phyloP scores from a whole-genome alignment of 2,888 invertebrate species.

The Labia minor region DNA sequence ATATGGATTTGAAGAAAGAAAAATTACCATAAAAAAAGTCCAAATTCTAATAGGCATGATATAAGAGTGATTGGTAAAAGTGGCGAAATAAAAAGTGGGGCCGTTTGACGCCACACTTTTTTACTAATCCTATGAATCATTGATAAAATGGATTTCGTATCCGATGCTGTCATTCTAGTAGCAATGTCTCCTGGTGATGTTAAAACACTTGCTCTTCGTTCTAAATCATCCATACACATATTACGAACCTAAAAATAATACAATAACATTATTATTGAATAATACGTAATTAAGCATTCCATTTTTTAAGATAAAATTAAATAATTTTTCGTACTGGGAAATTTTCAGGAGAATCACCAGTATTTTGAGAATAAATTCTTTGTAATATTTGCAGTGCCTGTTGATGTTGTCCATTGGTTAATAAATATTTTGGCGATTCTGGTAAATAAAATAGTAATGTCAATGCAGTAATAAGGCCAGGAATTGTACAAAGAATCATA shows the following conservation, averaged over 20 bases:
- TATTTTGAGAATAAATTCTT: slow-evolving; percentile 34
- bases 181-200: background rate
- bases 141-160: background rate
- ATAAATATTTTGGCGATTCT: slow-evolving; percentile 38
- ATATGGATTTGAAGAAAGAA: too few relatives aligned
- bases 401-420: slow-evolving; percentile 32
- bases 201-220: background rate
- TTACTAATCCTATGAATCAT: background rate
- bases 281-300: background rate
- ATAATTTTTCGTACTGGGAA: slow-evolving; percentile 47
- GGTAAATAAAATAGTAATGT: slow-evolving; percentile 39
- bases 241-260: background rate
- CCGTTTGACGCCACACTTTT: slow-evolving; percentile 33
- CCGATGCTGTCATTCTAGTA: background rate
- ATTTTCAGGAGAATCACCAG: slow-evolving; percentile 39
- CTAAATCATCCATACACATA: background rate
- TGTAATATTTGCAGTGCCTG: slow-evolving; percentile 33
- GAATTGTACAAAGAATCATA: slow-evolving; percentile 50
- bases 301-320: background rate
- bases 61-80: slow-evolving; percentile 34
- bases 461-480: slow-evolving; percentile 53
- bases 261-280: background rate
- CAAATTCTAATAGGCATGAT: slow-evolving; percentile 37
- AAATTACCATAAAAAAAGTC: slow-evolving; percentile 33
- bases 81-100: slow-evolving; percentile 33